Conservation (phyloP, 1,140 invertebrate species). For the Pogonognathellus flavescens region DNA sequence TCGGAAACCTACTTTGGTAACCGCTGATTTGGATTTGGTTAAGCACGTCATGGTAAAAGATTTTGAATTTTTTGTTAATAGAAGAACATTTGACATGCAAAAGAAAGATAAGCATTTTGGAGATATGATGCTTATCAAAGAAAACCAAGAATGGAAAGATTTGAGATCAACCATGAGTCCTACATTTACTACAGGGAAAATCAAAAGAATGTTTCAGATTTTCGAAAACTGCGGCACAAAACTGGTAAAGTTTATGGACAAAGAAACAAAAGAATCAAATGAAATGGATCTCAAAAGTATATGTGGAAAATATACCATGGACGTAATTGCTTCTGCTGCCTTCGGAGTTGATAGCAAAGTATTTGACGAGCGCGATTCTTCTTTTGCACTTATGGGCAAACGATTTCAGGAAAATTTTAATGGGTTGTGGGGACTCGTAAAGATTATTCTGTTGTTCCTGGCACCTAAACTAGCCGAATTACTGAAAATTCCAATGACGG, state of each 20-base stretch:
- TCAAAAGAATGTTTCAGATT: slow-evolving; percentile 66
- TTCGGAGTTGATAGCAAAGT: slow-evolving; percentile 71
- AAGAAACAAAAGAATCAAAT: neutral
- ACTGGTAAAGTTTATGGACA: neutral
- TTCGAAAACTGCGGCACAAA: slow-evolving; percentile 40
- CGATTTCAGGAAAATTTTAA: slow-evolving; percentile 10
- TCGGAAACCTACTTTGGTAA: slow-evolving; percentile 71
- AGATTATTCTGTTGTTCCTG: slow-evolving; percentile 32
- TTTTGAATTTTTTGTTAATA: slow-evolving; percentile 72
- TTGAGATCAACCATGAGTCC: slow-evolving; percentile 67
- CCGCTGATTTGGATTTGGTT: slow-evolving; percentile 73
- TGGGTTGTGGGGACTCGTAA: slow-evolving; percentile 2
- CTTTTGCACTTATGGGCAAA: slow-evolving; percentile 59
- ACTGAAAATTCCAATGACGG: too few relatives aligned
- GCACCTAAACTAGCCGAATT: too few relatives aligned
- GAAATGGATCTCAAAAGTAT: slow-evolving; percentile 56
- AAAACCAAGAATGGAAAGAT: slow-evolving; percentile 68
- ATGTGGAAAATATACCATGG: slow-evolving; percentile 71
- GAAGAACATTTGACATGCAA: slow-evolving; percentile 68
- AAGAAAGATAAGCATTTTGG: slow-evolving; percentile 51
- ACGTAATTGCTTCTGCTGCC: slow-evolving; percentile 72
- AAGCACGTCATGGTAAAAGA: slow-evolving; percentile 72
- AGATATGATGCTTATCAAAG: slow-evolving; percentile 50
- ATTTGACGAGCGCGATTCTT: slow-evolving; percentile 65
- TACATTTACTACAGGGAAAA: slow-evolving; percentile 68